Evolutionary conservation across 1,140 invertebrate species (phyloP), one percentile per base, ranked within the genome.

Genomic region (Drosophila bifasciata): DNA sequence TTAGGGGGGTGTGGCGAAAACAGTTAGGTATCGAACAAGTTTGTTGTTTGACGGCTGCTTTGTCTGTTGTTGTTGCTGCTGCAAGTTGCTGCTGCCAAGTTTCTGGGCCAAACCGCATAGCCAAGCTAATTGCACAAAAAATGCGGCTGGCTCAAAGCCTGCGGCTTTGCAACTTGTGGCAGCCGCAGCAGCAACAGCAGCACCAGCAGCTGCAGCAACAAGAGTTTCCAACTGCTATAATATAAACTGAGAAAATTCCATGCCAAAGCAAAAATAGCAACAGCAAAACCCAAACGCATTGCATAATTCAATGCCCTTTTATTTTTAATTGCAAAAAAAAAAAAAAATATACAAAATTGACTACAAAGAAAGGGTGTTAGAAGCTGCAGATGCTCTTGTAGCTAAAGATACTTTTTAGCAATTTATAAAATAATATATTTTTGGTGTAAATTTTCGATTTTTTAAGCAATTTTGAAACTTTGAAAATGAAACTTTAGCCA

Each of bases 51-150:
- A 40, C 58, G 66, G 78, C 59, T 25, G 23, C 23, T 25, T 25
- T 5, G 32, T 3, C 32, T 36, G 11, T 11, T 11, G 32, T 11
- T 36, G 32, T 3, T 32, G 28, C 8, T 32, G 28, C 32, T 76
- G 74, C 79, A 80, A 81, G 78, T 84, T 71, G 76, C 59, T n/a
- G n/a, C n/a, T n/a, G n/a, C n/a, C n/a, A n/a, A n/a, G n/a, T 84
- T 85, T 85, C 67, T 85, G 81, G 80, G 80, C 72, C 80, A 85
- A 86, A 76, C 80, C 80, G 63, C 81, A 85, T 85, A 85, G 80
- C 19, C 80, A 73, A 73, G 49, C 80, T 85, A 85, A 85, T 86
- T 86, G 81, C 81, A 85, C 70, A 78, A 86, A 85, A 84, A 80
- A 85, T 85, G 81, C 44, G 80, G 80, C 74, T 73, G 67, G 64